phyloP scores from a whole-genome alignment of 2,113 vertebrate genomes.

The Gorsachius goisagi region DNA sequence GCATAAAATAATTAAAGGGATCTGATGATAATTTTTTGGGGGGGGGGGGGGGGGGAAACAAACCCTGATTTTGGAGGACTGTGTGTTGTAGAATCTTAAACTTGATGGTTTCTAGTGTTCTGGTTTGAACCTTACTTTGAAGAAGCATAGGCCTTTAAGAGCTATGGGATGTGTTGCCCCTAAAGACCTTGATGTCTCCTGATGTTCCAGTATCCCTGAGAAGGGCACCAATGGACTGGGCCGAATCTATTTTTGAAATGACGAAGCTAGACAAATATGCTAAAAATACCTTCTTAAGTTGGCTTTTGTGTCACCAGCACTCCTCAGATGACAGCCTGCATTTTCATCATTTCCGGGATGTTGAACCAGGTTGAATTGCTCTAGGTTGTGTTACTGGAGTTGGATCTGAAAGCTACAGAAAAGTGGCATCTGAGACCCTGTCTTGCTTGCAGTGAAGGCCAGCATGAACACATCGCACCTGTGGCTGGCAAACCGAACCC shows the following conservation, averaged over 20 bases:
- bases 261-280: neutral
- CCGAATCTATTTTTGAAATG: neutral
- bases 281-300: slow-evolving; percentile 16
- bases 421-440: neutral
- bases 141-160: neutral
- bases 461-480: neutral
- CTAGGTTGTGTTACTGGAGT: neutral
- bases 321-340: neutral
- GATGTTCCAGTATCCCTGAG: neutral
- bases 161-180: neutral
- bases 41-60: no score
- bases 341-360: slow-evolving; percentile 34
- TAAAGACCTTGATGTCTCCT: neutral
- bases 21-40: neutral
- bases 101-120: neutral
- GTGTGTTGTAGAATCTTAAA: neutral
- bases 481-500: neutral
- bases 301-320: neutral
- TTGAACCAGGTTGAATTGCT: neutral
- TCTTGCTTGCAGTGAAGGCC: neutral
- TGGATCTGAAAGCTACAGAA: neutral
- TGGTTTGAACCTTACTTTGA: neutral
- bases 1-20: neutral
- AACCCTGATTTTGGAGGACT: neutral
- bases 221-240: neutral